A percentile compares a stretch with the other conserved stretches of the same genome.
Evolutionary conservation across 2,113 vertebrate genomes (phyloP).

Genomic region (Microtus richardsoni): DNA sequence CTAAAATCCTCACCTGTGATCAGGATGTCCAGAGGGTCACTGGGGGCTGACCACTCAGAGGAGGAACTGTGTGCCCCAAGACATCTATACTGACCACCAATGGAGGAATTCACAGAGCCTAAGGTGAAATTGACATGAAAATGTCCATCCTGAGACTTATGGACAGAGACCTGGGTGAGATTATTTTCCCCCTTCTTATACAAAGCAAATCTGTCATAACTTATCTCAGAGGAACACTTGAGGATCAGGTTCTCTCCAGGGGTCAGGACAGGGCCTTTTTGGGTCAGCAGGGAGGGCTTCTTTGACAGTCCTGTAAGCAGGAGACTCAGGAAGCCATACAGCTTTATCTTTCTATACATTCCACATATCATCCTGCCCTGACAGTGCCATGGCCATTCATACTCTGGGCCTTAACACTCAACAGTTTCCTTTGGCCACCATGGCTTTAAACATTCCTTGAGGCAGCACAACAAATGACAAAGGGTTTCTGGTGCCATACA

Average conservation of each 20-base stretch:
- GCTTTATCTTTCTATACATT: not conserved
- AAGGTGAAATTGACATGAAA: not conserved
- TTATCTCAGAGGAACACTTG: not conserved
- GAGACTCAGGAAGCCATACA: accelerated
- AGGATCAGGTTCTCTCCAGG: not conserved
- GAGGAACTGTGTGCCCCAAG: not conserved
- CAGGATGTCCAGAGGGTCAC: not conserved
- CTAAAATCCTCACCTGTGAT: not conserved
- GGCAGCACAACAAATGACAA: accelerated
- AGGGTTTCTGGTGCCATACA: accelerated
- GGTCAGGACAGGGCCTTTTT: not conserved
- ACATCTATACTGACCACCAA: not conserved
- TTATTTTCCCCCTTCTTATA: accelerated
- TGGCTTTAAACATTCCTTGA: accelerated
- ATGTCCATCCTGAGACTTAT: not conserved
- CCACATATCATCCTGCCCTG: accelerated
- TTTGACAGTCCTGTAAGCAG: not conserved
- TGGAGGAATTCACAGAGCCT: not conserved
- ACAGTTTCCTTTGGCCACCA: accelerated
- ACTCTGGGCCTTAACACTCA: accelerated
- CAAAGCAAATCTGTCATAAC: not conserved
- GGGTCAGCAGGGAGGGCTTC: not conserved
- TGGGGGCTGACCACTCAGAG: not conserved
- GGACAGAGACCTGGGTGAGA: accelerated
- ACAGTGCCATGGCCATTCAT: too few species aligned